phyloP scores from a whole-genome alignment of 2,888 invertebrate species.

The Perithous albicinctus region DNA sequence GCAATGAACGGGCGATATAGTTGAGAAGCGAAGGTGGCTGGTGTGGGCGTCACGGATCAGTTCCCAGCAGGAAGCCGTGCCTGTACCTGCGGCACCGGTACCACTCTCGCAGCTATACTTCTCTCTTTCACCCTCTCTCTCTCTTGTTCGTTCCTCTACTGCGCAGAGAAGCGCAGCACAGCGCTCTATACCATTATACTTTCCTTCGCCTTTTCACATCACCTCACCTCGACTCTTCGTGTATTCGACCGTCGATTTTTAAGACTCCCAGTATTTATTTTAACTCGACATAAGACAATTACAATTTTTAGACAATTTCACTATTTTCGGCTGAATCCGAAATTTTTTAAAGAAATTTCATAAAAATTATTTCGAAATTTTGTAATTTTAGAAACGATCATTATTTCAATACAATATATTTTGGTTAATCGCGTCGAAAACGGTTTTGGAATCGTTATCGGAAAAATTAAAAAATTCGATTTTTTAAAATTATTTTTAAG shows the following conservation, averaged over 20 bases:
- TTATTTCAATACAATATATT: too few relatives aligned
- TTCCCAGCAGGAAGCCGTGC: slow-evolving; percentile 80
- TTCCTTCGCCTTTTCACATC: slow-evolving; percentile 49
- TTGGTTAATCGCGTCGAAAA: too few relatives aligned
- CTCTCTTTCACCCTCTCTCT: slow-evolving; percentile 24
- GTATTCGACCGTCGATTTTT: slow-evolving; percentile 12
- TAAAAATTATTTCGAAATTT: too few relatives aligned
- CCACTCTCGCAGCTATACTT: slow-evolving; percentile 71
- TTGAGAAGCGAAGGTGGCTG: slow-evolving; percentile 69
- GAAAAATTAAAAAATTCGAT: too few relatives aligned
- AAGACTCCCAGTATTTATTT: background rate
- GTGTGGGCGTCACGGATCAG: slow-evolving; percentile 81
- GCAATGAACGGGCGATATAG: slow-evolving; percentile 55
- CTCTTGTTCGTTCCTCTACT: slow-evolving; percentile 25
- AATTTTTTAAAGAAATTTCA: too few relatives aligned
- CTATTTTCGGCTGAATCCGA: background rate
- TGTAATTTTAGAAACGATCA: too few relatives aligned
- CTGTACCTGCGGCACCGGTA: slow-evolving; percentile 72
- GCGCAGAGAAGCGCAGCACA: slow-evolving; percentile 28
- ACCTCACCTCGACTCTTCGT: slow-evolving; percentile 39
- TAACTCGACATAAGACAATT: too few relatives aligned
- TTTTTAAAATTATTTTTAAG: too few relatives aligned
- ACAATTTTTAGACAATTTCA: too few relatives aligned
- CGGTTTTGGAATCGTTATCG: too few relatives aligned
- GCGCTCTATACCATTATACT: slow-evolving; percentile 17